A percentile compares a stretch with the other conserved stretches of the same genome.
These are phyloP conservation scores for Pheosia gnoma DNA, from an alignment of 2,888 invertebrate genomes.

Conservation along the genomic window DNA sequence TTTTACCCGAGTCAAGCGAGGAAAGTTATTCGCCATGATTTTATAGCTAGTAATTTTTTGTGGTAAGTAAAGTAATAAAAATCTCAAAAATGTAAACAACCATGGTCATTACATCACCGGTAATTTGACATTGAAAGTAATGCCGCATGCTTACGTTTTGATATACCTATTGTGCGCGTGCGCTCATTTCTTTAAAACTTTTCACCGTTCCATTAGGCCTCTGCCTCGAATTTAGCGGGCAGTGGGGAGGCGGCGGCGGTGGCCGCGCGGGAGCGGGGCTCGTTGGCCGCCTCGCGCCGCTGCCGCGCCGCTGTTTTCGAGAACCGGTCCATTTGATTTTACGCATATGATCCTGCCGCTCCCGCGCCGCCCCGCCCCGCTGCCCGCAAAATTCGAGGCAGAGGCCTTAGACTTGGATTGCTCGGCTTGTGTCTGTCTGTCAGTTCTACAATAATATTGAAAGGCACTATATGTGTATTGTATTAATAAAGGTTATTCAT, in stretches of 20 bases:
- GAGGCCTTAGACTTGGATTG: constrained; percentile 48
- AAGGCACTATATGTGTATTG: constrained; percentile 46
- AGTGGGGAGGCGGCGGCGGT: no score
- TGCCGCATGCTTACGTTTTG: constrained; percentile 20
- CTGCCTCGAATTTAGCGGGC: no score
- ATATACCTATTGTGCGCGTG: constrained; percentile 7
- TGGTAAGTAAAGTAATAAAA: neutral
- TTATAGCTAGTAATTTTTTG: no score
- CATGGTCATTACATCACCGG: neutral
- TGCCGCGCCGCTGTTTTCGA: no score
- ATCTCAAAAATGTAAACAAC: neutral
- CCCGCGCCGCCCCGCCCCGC: no score
- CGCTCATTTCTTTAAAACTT: constrained; percentile 20
- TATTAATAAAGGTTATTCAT: constrained; percentile 11
- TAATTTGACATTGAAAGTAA: constrained; percentile 25
- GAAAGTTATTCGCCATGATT: no score
- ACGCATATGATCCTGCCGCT: no score
- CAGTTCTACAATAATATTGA: constrained; percentile 40
- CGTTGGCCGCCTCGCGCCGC: no score
- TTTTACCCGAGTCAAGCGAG: no score
- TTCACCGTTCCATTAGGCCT: constrained; percentile 49
- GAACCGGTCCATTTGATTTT: no score
- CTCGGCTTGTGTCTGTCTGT: constrained; percentile 51
- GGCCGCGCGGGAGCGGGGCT: no score
- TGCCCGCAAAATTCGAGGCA: no score